Evolutionary conservation across 2,797 vertebrate species (phyloP), one percentile per base, ranked within the genome.

Genomic region (Paramormyrops hopkinsi): DNA sequence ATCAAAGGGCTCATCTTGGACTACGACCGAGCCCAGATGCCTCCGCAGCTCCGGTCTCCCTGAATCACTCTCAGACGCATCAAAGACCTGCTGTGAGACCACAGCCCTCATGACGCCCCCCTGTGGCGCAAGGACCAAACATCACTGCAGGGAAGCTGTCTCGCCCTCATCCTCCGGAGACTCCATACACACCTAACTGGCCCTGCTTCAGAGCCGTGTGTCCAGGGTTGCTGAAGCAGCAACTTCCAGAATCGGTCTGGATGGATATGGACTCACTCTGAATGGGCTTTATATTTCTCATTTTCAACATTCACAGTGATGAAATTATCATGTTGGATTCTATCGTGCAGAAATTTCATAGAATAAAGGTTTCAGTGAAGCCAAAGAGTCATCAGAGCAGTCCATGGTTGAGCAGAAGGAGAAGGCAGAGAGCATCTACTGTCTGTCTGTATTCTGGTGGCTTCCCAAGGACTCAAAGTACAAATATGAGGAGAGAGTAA

Each of bases 1-100:
- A 98, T 97, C 94, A 98, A 98, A 96, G 92, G 92, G 90, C 95
- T 96, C 92, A 97, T 98, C 92, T 92, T 96, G 90, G 95, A 97
- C 91, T 98, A 96, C 88, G 97, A 98, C 94, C 95, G 92, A 88
- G 94, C 95, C 25, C 95, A 95, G 88, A 92, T 91, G 9, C 92
- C 93, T 22, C 94, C 93, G 54, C 96, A 95, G 93, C 93, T 54
- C 90, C 88, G 41, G 88, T 90, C 59, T 56, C 2, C 91, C 92
- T 88, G 91, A 91, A 90, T 5, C 84, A 89, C 87, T 92, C 92
- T 89, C 93, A 94, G 89, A 54, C 89, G 65, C 84, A 25, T 88
- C 87, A 65, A 25, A 65, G 56, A 59, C 86, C 59, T 50, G 19
- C 41, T 50, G 56, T 12, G 29, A 54, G 87, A 48, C 86, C 17